Evolutionary conservation across 1,140 invertebrate genomes (phyloP), one percentile per base, ranked within the genome.

Genomic region (Pogonomyrmex barbatus): DNA sequence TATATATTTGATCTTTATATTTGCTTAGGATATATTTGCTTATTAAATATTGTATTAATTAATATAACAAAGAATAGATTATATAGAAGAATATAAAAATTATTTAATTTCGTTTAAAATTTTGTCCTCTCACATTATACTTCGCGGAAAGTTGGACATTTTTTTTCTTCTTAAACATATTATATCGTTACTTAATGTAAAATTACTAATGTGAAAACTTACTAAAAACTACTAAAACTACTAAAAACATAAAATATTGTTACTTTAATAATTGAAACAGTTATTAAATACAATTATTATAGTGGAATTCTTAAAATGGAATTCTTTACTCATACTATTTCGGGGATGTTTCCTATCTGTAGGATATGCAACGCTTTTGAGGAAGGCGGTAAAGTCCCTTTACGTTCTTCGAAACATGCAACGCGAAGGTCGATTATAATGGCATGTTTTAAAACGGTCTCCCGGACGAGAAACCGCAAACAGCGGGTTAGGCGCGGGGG

Each of bases 381-480:
- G 30, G n/a, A 77, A 4, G 52, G 24, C 24, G 24, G 24, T n/a
- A 0, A 24, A 54, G 42, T 39, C 33, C 33, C 10, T 54, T 67
- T 12, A 30, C 63, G 9, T n/a, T 14, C 52, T 12, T 68, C 9
- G 39, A 36, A 79, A 39, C 12, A 68, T 83, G 42, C 68, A 60
- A 60, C 30, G 42, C 39, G 79, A 75, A 75, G 45, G 68, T 83
- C 79, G 42, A 83, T 83, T 60, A 47, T 83, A 83, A 83, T 75
- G 68, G 68, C 68, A 60, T n/a, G 42, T 83, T 83, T 75, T 75
- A 83, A 83, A 73, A 83, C 39, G 68, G 42, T 39, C 79, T 30
- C 39, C 65, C 14, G 54, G 17, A 75, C 54, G 68, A 45, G 79
- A n/a, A n/a, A 83, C 68, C 68, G 54, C 79, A 75, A 82, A 82